These are phyloP conservation scores for Leptinotarsa defecta DNA, from an alignment of 1,140 invertebrate genomes.

Conservation along the genomic window DNA sequence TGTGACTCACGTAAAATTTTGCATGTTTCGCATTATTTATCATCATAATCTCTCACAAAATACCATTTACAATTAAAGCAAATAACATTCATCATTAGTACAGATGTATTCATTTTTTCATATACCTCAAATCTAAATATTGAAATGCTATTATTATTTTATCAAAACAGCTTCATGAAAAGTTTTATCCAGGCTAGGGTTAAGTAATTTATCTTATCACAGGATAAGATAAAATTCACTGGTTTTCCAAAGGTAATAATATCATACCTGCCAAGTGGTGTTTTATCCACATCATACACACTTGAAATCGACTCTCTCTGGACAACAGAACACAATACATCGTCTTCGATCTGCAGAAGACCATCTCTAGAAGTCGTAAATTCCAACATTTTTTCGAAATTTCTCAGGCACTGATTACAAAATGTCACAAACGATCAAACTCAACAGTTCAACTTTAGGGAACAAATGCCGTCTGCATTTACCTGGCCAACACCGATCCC, in stretches of 20 bases:
- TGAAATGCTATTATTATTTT: too few species aligned
- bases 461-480: slow-evolving; percentile 25
- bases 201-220: too few species aligned
- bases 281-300: slow-evolving; percentile 70
- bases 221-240: too few species aligned
- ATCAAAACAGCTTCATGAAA: too few species aligned
- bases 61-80: too few species aligned
- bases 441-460: slow-evolving; percentile 12
- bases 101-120: too few species aligned
- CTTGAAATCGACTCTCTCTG: slow-evolving; percentile 67
- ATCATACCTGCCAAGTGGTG: slow-evolving; percentile 69
- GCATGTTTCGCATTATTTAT: too few species aligned
- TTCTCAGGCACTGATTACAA: slow-evolving; percentile 20
- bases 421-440: slow-evolving; percentile 15
- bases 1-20: too few species aligned
- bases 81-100: too few species aligned
- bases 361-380: slow-evolving; percentile 58
- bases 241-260: not conserved
- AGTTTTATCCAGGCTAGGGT: too few species aligned
- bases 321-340: slow-evolving; percentile 63
- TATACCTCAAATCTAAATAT: too few species aligned
- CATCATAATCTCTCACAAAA: too few species aligned
- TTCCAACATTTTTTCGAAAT: slow-evolving; percentile 43
- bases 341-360: slow-evolving; percentile 65
- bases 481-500: slow-evolving; percentile 24